Conservation (phyloP, 2,888 invertebrate genomes). For the Nemapogon koenigi region DNA sequence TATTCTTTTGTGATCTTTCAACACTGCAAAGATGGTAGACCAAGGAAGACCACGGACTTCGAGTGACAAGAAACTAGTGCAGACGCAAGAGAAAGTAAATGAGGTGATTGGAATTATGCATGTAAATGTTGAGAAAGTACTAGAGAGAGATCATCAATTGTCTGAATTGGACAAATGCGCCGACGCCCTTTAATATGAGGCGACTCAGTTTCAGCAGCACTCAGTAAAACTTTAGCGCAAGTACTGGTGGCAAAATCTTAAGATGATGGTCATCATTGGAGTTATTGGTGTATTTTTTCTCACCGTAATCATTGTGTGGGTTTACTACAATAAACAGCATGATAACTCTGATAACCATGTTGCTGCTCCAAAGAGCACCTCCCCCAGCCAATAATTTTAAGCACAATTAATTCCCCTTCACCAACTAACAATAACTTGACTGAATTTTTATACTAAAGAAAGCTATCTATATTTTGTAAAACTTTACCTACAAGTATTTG, state of each 20-base stretch:
- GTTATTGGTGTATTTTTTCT: slow-evolving; percentile 82
- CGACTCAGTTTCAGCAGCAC: slow-evolving; percentile 96
- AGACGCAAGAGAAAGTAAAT: slow-evolving; percentile 60
- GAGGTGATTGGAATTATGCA: slow-evolving; percentile 93
- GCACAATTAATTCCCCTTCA: too few relatives aligned
- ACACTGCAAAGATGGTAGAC: slow-evolving; percentile 44
- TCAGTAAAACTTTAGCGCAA: slow-evolving; percentile 95
- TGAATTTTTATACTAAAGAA: too few relatives aligned
- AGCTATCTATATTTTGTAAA: too few relatives aligned
- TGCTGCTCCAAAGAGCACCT: too few relatives aligned
- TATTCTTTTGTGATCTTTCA: neutral
- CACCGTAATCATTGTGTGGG: slow-evolving; percentile 80
- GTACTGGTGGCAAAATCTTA: slow-evolving; percentile 97
- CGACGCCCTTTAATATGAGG: slow-evolving; percentile 93
- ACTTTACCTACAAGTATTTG: too few relatives aligned
- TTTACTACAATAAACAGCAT: too few relatives aligned
- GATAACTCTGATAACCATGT: too few relatives aligned
- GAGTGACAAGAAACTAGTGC: slow-evolving; percentile 53
- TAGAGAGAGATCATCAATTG: slow-evolving; percentile 94
- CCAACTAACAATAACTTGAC: too few relatives aligned
- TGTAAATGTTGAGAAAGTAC: slow-evolving; percentile 95
- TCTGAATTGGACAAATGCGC: slow-evolving; percentile 95
- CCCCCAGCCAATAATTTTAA: too few relatives aligned
- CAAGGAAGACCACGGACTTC: slow-evolving; percentile 56
- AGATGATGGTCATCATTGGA: slow-evolving; percentile 94